Base-by-base conservation (phyloP, 2,797 vertebrate genomes). In the Tokudaia muenninki region DNA sequence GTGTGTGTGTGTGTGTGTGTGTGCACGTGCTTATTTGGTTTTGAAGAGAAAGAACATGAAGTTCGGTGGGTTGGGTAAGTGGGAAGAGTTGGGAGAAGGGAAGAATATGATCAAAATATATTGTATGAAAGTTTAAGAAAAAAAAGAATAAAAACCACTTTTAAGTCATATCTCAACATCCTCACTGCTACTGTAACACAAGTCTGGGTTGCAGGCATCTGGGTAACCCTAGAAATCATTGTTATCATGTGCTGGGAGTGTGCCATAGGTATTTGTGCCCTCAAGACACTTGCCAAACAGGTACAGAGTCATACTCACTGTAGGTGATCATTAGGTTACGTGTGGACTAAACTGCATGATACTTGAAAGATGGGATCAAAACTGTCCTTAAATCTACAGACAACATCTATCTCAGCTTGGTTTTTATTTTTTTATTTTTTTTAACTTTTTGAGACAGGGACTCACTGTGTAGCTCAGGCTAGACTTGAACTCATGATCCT, bases 271-370 rank as follows among this genome's bases (percentile, higher is more conserved):
- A n/a, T 63, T 91, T 88, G 50, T 50, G 29, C 29, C 61, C 67
- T 19, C 3, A 24, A 94, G 83, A 83, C 24, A 78, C 78, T 94
- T 90, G 47, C 61, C 57, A 29, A 77, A 52, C 74, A 95, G 57
- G 34, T 55, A 94, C 87, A 78, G 59, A 70, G 78, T 94, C 59
- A 88, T 59, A 34, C 67, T 92, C 37, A 70, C 24, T 50, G 13
- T 11, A 78, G 78, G 61, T 78, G 37, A 65, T 77, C 52, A 97
- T 78, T 92, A 92, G 72, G 63, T 94, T 92, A 92, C 65, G 44
- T 41, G 26, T 65, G 47, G 63, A n/a, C 65, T 95, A 55, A 63
- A 63, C 29, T 11, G 6, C 10, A n/a, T 67, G 72, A 19, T 65
- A 52, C 34, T 3, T 3, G 34, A 75, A 95, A 70, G 78, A 82